These are phyloP conservation scores for Ptychobarbus kaznakovi DNA, from an alignment of 2,797 vertebrate genomes.

Conservation along the genomic window DNA sequence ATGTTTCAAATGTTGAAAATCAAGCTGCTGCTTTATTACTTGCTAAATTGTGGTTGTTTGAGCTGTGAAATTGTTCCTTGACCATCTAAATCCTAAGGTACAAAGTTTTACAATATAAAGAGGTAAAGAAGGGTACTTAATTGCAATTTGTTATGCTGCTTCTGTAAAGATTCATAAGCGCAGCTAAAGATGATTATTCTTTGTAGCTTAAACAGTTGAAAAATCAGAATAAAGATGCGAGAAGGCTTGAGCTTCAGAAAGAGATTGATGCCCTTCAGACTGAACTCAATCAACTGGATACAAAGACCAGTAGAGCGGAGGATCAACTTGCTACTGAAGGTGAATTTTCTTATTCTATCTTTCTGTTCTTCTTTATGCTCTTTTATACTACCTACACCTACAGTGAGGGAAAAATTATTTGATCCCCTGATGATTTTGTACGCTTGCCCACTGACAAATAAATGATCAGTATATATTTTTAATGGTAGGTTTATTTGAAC, in stretches of 20 bases:
- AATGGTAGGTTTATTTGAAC: too few species aligned
- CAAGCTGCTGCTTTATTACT: neutral
- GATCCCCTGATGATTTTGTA: too few species aligned
- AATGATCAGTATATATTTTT: too few species aligned
- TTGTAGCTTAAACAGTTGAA: conserved; percentile 68
- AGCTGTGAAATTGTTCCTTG: conserved; percentile 61
- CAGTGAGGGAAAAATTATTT: too few species aligned
- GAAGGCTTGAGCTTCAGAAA: conserved; percentile 71
- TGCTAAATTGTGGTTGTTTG: neutral
- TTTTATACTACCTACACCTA: neutral
- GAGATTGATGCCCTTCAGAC: conserved; percentile 76
- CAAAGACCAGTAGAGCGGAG: conserved; percentile 77
- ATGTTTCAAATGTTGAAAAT: neutral
- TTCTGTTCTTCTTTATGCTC: neutral
- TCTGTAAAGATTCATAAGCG: neutral
- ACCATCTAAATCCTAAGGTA: conserved; percentile 74
- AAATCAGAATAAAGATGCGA: conserved; percentile 70
- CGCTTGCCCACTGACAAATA: too few species aligned
- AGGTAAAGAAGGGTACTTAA: conserved; percentile 67
- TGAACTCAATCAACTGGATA: conserved; percentile 78
- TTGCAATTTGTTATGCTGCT: neutral
- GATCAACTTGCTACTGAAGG: conserved; percentile 76
- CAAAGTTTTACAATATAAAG: conserved; percentile 77
- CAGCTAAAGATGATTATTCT: neutral
- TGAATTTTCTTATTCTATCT: conserved; percentile 51